A percentile compares a stretch with the other conserved stretches of the same genome.
Evolutionary conservation across 2,888 invertebrate genomes (phyloP).

Genomic region (Bombylius major): DNA sequence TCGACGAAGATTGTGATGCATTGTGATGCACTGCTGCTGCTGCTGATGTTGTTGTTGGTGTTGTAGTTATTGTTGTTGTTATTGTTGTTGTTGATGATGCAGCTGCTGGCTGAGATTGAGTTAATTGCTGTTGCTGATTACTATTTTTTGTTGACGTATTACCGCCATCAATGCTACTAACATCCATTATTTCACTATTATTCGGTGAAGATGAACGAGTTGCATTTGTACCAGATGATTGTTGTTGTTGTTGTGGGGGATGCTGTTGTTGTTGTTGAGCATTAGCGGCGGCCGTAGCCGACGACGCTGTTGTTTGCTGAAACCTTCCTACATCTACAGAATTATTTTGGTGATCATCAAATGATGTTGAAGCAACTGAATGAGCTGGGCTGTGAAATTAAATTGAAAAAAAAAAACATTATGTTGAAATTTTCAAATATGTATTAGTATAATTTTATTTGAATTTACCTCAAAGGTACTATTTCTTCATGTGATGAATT

Average conservation of each 20-base stretch:
- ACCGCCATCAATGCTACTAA: constrained; percentile 15
- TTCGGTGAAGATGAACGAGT: constrained; percentile 24
- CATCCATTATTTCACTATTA: constrained; percentile 17
- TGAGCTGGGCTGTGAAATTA: constrained; percentile 46
- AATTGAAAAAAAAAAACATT: not conserved
- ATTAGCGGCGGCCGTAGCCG: constrained; percentile 3
- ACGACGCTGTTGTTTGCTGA: constrained; percentile 9
- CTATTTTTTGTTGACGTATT: not conserved
- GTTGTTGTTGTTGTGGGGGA: constrained; percentile 3
- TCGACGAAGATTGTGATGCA: constrained; percentile 4
- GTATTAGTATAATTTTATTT: not conserved
- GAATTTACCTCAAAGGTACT: constrained; percentile 31
- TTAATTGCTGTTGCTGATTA: constrained; percentile 1
- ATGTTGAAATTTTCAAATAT: not conserved
- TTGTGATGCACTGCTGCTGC: constrained; percentile 11
- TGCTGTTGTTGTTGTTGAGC: not conserved
- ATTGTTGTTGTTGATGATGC: constrained; percentile 6
- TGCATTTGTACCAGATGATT: constrained; percentile 21
- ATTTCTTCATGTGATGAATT: constrained; percentile 36
- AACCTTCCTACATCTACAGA: constrained; percentile 31
- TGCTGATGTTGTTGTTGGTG: constrained; percentile 15
- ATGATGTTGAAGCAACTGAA: constrained; percentile 56
- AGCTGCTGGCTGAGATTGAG: not conserved
- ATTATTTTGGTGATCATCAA: constrained; percentile 39
- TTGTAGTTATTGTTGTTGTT: constrained; percentile 1